Conservation (phyloP, 2,113 vertebrate species). For the Rynchops niger region DNA sequence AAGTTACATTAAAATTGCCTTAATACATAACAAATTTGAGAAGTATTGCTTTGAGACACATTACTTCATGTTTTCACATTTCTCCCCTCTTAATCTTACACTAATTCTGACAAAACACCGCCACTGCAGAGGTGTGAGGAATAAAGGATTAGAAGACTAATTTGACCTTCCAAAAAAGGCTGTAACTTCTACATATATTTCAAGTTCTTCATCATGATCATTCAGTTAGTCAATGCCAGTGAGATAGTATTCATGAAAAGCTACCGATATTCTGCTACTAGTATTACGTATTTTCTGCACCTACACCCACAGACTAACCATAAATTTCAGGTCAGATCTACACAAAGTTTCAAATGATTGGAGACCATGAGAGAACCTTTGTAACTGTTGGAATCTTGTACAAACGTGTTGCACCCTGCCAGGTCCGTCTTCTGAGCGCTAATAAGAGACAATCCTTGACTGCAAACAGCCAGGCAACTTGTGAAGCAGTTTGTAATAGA, state of each 20-base stretch:
- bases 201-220: background rate
- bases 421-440: conserved; percentile 60
- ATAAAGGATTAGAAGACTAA: background rate
- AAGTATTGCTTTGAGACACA: background rate
- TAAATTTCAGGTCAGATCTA: conserved; percentile 17
- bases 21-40: background rate
- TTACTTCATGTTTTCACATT: background rate
- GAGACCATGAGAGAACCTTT: conserved; percentile 6
- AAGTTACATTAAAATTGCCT: background rate
- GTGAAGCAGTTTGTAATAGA: conserved; percentile 57
- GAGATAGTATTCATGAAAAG: background rate
- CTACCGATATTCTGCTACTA: background rate
- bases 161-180: background rate
- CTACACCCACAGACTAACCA: background rate
- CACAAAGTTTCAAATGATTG: conserved; percentile 62
- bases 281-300: background rate
- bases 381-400: conserved; percentile 74
- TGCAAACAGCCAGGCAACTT: conserved; percentile 74
- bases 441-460: conserved; percentile 76
- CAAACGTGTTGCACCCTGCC: conserved; percentile 32
- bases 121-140: background rate
- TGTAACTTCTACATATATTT: background rate
- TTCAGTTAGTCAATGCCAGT: background rate
- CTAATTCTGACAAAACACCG: background rate
- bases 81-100: background rate